A percentile compares a stretch with the other conserved stretches of the same genome.
These are phyloP conservation scores for Nephrotoma flavescens DNA, from an alignment of 2,888 invertebrate genomes.

Conservation along the genomic window DNA sequence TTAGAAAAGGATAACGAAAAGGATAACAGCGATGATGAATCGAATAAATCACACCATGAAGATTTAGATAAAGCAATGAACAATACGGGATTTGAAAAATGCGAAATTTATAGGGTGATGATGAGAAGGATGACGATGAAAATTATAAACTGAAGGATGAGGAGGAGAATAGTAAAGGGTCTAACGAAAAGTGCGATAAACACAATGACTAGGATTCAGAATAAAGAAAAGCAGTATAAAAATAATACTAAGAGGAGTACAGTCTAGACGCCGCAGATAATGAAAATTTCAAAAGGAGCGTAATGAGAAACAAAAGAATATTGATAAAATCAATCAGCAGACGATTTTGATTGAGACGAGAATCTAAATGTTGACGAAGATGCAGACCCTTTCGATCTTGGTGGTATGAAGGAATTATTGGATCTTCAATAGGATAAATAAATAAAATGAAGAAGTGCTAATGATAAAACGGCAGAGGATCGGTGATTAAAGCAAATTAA, in stretches of 20 bases:
- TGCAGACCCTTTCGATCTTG: too few relatives aligned
- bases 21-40: slow-evolving; percentile 45
- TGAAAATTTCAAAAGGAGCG: slow-evolving; percentile 22
- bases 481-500: too few relatives aligned
- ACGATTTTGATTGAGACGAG: too few relatives aligned
- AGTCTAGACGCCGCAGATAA: slow-evolving; percentile 26
- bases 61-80: slow-evolving; percentile 97
- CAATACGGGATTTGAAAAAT: slow-evolving; percentile 74
- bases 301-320: slow-evolving; percentile 45
- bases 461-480: too few relatives aligned
- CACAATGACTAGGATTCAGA: slow-evolving; percentile 28
- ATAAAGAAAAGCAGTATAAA: slow-evolving; percentile 37
- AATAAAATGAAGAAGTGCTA: slow-evolving; percentile 67
- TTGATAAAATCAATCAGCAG: too few relatives aligned
- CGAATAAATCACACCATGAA: slow-evolving; percentile 34
- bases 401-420: too few relatives aligned
- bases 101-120: slow-evolving; percentile 71
- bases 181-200: slow-evolving; percentile 57
- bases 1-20: slow-evolving; percentile 40
- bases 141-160: slow-evolving; percentile 39
- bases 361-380: too few relatives aligned
- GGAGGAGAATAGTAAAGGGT: slow-evolving; percentile 49
- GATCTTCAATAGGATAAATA: too few relatives aligned
- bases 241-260: slow-evolving; percentile 39
- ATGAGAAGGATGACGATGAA: slow-evolving; percentile 55